phyloP scores from a whole-genome alignment of 2,888 invertebrate species.

The Anthoptus insignis region DNA sequence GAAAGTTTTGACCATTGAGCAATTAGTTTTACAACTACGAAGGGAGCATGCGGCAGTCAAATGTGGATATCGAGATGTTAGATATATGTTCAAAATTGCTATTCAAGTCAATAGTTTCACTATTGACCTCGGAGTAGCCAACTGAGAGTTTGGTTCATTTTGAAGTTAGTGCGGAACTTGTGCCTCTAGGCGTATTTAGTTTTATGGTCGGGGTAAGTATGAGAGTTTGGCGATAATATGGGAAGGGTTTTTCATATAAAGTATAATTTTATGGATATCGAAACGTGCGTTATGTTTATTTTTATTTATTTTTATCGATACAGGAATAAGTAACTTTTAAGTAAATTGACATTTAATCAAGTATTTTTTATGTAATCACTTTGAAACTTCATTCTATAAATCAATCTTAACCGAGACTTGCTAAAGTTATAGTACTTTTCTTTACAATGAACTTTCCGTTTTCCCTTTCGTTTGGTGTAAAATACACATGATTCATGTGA shows the following conservation, averaged over 20 bases:
- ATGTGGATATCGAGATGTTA: slow-evolving; percentile 1
- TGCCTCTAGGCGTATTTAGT: slow-evolving; percentile 78
- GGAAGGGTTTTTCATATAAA: too few species aligned
- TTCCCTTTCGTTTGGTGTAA: too few species aligned
- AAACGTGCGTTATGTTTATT: not conserved
- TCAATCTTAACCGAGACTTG: too few species aligned
- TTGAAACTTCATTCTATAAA: too few species aligned
- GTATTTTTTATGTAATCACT: too few species aligned
- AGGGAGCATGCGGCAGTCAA: not conserved
- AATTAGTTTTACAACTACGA: slow-evolving; percentile 1
- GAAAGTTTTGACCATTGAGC: not conserved
- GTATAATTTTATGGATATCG: not conserved
- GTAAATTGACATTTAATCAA: too few species aligned
- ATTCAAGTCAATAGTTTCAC: slow-evolving; percentile 24
- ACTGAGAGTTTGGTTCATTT: slow-evolving; percentile 64
- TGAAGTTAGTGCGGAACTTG: slow-evolving; percentile 68
- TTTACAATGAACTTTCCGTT: too few species aligned
- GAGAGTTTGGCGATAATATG: slow-evolving; percentile 16
- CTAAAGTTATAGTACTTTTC: too few species aligned
- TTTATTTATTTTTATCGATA: too few species aligned
- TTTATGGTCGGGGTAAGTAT: slow-evolving; percentile 61
- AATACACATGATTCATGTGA: too few species aligned
- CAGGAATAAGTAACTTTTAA: too few species aligned
- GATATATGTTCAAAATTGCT: slow-evolving; percentile 28
- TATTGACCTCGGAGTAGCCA: slow-evolving; percentile 50